A percentile compares a stretch with the other conserved stretches of the same genome.
phyloP scores from a whole-genome alignment of 2,888 invertebrate species.

The Hyposoter dolosus region DNA sequence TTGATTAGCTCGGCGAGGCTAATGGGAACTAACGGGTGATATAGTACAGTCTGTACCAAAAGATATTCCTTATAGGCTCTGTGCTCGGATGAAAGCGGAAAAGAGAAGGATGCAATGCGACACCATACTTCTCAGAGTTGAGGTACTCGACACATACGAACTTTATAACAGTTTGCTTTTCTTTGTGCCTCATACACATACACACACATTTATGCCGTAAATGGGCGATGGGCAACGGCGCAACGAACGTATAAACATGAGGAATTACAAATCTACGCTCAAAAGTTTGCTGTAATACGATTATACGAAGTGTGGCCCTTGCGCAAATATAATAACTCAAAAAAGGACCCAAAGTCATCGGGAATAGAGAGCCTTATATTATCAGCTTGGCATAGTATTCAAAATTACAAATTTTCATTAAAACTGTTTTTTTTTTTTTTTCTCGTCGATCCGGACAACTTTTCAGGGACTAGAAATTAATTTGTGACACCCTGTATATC shows the following conservation, averaged over 20 bases:
- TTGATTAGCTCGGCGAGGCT: conserved; percentile 56
- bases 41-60: conserved; percentile 46
- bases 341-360: background rate
- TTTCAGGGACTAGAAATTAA: background rate
- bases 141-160: conserved; percentile 53
- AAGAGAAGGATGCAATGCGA: conserved; percentile 43
- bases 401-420: background rate
- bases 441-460: background rate
- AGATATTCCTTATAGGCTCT: conserved; percentile 24
- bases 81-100: background rate
- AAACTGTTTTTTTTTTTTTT: background rate
- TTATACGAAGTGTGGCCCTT: background rate
- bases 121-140: conserved; percentile 57
- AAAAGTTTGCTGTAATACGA: background rate
- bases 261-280: background rate
- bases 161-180: conserved; percentile 5
- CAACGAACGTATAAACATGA: background rate
- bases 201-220: background rate
- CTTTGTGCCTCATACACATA: background rate
- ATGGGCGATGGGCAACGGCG: background rate
- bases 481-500: background rate
- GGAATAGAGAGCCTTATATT: background rate
- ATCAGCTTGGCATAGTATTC: background rate
- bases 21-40: conserved; percentile 61
- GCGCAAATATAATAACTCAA: background rate